phyloP scores from a whole-genome alignment of 2,113 vertebrate species.

The Hemiprocne comata region DNA sequence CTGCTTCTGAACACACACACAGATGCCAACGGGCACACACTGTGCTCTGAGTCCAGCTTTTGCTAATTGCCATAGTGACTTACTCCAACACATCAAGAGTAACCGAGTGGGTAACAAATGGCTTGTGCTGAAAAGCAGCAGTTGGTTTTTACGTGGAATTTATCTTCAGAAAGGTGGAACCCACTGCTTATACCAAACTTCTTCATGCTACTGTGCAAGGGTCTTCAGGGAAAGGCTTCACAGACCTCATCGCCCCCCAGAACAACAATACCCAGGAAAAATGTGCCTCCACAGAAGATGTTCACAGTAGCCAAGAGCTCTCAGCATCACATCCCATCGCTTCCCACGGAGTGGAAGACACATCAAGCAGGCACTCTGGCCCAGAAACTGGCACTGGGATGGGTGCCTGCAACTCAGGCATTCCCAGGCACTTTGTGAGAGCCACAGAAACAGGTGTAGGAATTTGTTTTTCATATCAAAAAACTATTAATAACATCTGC shows the following conservation, averaged over 20 bases:
- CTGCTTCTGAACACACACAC: background rate
- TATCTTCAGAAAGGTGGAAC: rapidly evolving
- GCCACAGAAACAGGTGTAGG: background rate
- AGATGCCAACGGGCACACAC: background rate
- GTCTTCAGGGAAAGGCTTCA: background rate
- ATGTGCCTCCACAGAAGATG: rapidly evolving
- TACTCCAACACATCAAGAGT: background rate
- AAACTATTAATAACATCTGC: background rate
- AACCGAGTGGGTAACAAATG: background rate
- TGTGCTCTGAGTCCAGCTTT: background rate
- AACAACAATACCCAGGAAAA: rapidly evolving
- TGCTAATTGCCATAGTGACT: background rate
- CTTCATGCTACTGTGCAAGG: rapidly evolving
- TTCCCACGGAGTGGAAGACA: background rate
- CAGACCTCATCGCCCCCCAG: too few species aligned
- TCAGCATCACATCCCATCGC: background rate
- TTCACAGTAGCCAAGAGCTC: background rate
- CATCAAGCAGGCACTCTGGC: rapidly evolving
- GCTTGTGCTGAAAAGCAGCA: background rate
- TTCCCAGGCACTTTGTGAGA: background rate
- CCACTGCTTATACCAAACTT: background rate
- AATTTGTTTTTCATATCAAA: background rate
- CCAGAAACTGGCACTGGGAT: background rate
- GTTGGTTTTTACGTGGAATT: background rate
- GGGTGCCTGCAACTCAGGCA: background rate